Evolutionary conservation across 2,797 vertebrate species (phyloP).

Genomic region (Tragelaphus oryx): DNA sequence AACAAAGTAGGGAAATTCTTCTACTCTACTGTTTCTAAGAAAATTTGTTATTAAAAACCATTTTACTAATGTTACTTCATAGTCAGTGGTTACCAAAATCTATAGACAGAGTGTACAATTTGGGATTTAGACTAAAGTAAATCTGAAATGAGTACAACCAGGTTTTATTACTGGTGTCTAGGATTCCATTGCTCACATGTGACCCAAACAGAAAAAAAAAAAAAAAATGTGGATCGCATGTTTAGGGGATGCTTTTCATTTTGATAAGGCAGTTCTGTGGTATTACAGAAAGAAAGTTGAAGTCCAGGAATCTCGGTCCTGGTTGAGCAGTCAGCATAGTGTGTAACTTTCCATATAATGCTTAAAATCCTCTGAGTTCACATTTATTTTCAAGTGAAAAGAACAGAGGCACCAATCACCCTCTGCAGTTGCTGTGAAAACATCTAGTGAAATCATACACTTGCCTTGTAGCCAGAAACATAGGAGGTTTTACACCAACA

Average conservation of each 20-base stretch:
- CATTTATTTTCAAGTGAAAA: slow-evolving; percentile 39
- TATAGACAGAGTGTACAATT: background rate
- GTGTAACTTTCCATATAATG: background rate
- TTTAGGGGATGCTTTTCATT: background rate
- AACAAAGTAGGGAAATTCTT: background rate
- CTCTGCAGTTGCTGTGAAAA: background rate
- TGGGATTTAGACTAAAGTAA: slow-evolving; percentile 5
- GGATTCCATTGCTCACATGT: background rate
- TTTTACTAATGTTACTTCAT: background rate
- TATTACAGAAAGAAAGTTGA: background rate
- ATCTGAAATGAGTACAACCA: background rate
- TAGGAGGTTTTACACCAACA: background rate
- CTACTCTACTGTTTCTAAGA: background rate
- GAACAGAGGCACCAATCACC: background rate
- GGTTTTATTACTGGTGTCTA: background rate
- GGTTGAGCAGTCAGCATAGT: background rate
- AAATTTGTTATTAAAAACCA: background rate
- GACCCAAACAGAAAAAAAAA: background rate
- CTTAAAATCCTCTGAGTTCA: background rate
- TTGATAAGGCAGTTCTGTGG: background rate
- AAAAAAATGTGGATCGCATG: background rate
- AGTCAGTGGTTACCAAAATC: background rate
- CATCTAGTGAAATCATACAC: background rate
- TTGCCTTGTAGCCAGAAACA: background rate
- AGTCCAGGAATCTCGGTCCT: background rate